These are phyloP conservation scores for Gonioctena quinquepunctata DNA, from an alignment of 1,140 invertebrate species.

Conservation along the genomic window DNA sequence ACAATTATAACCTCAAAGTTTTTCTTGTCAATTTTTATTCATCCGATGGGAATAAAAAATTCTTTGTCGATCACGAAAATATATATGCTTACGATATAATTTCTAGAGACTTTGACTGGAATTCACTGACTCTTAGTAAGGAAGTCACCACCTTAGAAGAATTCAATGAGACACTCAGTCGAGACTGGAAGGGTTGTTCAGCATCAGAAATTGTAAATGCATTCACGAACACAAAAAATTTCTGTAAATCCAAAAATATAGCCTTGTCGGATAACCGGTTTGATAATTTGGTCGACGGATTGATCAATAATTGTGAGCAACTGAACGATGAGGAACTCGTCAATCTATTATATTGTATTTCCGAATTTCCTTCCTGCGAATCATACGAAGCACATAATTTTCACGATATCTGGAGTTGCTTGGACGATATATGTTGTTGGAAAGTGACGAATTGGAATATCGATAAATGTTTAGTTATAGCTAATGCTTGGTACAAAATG, in stretches of 20 bases:
- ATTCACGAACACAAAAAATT: slow-evolving; percentile 53
- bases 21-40: background rate
- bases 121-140: background rate
- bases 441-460: slow-evolving; percentile 52
- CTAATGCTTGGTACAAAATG: slow-evolving; percentile 60
- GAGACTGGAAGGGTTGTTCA: slow-evolving; percentile 34
- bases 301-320: slow-evolving; percentile 53
- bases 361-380: slow-evolving; percentile 49
- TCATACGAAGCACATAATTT: slow-evolving; percentile 53
- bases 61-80: slow-evolving; percentile 20
- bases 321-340: slow-evolving; percentile 56
- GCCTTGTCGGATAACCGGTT: slow-evolving; percentile 52
- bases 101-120: background rate
- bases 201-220: slow-evolving; percentile 47
- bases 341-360: slow-evolving; percentile 48
- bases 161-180: slow-evolving; percentile 35
- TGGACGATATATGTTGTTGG: slow-evolving; percentile 60
- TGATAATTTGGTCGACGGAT: slow-evolving; percentile 52
- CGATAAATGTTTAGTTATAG: slow-evolving; percentile 56
- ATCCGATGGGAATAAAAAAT: background rate
- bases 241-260: slow-evolving; percentile 50
- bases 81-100: slow-evolving; percentile 4
- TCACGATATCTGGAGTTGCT: slow-evolving; percentile 60
- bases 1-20: background rate
- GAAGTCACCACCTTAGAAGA: slow-evolving; percentile 17